Evolutionary conservation across 2,888 invertebrate species (phyloP).

Genomic region (Andrena dorsata): DNA sequence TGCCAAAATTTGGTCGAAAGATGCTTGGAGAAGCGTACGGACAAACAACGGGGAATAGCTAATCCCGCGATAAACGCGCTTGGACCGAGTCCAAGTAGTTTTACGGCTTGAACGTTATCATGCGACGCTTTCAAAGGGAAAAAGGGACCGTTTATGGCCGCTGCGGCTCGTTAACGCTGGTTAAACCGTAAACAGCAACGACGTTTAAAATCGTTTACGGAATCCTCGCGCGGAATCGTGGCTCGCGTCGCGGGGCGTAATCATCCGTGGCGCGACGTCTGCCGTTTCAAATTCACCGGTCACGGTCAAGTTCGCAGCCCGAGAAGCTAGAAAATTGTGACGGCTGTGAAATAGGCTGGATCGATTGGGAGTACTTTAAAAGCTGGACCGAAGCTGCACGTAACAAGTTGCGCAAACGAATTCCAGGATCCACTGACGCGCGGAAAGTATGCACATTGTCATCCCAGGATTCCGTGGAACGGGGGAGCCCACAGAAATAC

Average conservation of each 20-base stretch:
- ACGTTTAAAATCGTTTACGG: constrained; percentile 28
- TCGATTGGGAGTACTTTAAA: too few relatives aligned
- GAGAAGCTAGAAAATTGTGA: not conserved
- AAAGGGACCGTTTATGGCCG: constrained; percentile 46
- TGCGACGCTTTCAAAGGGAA: constrained; percentile 50
- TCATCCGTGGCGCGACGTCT: not conserved
- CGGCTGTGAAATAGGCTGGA: too few relatives aligned
- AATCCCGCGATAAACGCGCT: constrained; percentile 69
- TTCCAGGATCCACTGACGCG: not conserved
- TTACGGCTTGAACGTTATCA: constrained; percentile 57
- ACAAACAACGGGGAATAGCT: constrained; percentile 70
- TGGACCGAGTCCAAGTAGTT: constrained; percentile 66
- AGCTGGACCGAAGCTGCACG: not conserved
- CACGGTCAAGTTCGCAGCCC: not conserved
- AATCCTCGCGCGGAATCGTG: not conserved
- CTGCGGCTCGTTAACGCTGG: constrained; percentile 29
- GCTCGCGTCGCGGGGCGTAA: not conserved
- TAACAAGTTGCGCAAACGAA: constrained; percentile 42
- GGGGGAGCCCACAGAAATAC: constrained; percentile 62
- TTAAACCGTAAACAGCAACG: constrained; percentile 35
- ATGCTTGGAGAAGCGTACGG: constrained; percentile 55
- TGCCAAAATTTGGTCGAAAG: constrained; percentile 69
- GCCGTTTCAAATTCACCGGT: too few relatives aligned
- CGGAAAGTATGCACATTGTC: constrained; percentile 42
- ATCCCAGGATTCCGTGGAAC: constrained; percentile 50